phyloP scores from a whole-genome alignment of 2,888 invertebrate species.

The Mesochorus sp. region DNA sequence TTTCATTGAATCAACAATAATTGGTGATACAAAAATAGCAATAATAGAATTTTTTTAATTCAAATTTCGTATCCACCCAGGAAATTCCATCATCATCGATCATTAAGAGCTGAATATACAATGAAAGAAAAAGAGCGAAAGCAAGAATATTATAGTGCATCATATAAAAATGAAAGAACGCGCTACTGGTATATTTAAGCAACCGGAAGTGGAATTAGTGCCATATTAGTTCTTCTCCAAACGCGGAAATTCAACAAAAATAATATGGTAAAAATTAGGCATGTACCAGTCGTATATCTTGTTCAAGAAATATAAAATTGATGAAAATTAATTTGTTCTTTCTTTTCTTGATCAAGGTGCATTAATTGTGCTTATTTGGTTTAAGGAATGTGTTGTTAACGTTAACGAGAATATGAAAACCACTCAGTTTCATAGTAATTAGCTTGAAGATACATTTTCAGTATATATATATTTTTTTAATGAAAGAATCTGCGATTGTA shows the following conservation, averaged over 20 bases:
- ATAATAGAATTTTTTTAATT: constrained; percentile 15
- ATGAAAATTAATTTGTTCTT: background rate
- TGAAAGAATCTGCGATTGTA: too few species aligned
- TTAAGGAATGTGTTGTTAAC: background rate
- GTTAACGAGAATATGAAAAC: background rate
- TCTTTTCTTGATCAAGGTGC: background rate
- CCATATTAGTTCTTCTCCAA: background rate
- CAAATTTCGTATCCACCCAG: constrained; percentile 14
- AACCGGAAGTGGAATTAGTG: constrained; percentile 19
- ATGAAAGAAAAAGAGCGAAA: too few species aligned
- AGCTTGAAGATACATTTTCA: background rate
- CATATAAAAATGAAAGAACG: background rate
- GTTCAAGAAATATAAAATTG: background rate
- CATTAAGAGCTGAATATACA: too few species aligned
- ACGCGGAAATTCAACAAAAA: constrained; percentile 20
- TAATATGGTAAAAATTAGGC: background rate
- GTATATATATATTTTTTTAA: too few species aligned
- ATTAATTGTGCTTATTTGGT: background rate
- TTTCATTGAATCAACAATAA: constrained; percentile 35
- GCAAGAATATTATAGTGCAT: background rate
- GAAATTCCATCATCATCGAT: background rate
- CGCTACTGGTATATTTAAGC: background rate
- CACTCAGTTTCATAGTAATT: background rate
- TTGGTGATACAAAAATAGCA: constrained; percentile 8
- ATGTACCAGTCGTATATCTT: background rate